Percentiles rank a stretch among this genome's conserved stretches.
Conservation (phyloP, 1,140 invertebrate species). For the Tachypleus tridentatus region DNA sequence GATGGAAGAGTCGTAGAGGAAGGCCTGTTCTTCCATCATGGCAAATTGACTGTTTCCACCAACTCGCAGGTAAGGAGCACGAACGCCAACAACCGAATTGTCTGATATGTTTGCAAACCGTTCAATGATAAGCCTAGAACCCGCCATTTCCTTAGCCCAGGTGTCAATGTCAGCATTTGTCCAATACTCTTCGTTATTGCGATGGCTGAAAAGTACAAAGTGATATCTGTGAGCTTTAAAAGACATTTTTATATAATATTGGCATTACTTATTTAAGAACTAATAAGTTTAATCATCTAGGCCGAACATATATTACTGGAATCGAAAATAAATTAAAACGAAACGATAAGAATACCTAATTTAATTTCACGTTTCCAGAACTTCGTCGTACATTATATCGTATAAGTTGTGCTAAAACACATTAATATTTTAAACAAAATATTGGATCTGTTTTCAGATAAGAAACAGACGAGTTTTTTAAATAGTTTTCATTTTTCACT, state of each 20-base stretch:
- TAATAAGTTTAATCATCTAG: not conserved
- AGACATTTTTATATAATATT: not conserved
- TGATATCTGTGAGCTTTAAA: not conserved
- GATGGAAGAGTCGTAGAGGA: constrained; percentile 35
- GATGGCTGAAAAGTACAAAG: constrained; percentile 45
- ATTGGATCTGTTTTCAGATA: too few relatives aligned
- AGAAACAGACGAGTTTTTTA: too few relatives aligned
- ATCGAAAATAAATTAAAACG: not conserved
- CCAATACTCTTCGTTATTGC: constrained; percentile 38
- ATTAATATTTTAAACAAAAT: too few relatives aligned
- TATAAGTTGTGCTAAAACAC: too few relatives aligned
- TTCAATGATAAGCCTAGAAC: constrained; percentile 39
- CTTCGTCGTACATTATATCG: too few relatives aligned
- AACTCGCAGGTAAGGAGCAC: constrained; percentile 34
- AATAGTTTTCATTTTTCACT: not conserved
- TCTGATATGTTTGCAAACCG: constrained; percentile 52
- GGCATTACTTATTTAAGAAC: too few relatives aligned
- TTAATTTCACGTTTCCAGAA: too few relatives aligned
- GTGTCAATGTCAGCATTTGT: constrained; percentile 31
- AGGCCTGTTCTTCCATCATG: constrained; percentile 28
- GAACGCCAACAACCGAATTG: constrained; percentile 45
- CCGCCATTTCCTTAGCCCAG: constrained; percentile 44
- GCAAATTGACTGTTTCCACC: constrained; percentile 33
- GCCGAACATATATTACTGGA: not conserved
- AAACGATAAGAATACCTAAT: too few relatives aligned